Conservation (phyloP, 2,113 vertebrate species). For the Motacilla tschutschensis region DNA sequence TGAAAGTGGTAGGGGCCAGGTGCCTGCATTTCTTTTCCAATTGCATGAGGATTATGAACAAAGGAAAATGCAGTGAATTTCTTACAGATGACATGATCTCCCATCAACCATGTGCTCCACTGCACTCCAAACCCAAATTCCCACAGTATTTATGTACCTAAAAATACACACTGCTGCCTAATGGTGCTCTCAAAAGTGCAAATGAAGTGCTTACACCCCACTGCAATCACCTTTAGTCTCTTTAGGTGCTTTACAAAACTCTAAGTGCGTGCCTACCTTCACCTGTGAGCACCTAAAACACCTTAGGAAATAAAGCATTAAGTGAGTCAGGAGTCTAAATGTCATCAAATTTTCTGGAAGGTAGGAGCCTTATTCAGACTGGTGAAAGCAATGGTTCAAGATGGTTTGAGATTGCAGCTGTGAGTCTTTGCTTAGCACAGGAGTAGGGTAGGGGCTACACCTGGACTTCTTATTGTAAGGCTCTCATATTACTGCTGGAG, state of each 20-base stretch:
- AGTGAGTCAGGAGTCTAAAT: neutral
- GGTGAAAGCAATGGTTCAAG: neutral
- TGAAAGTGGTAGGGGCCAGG: neutral
- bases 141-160: neutral
- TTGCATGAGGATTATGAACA: neutral
- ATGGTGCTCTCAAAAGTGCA: neutral
- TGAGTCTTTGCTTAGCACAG: neutral
- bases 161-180: neutral
- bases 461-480: neutral
- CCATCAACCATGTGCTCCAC: neutral
- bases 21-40: neutral
- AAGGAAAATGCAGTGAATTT: neutral
- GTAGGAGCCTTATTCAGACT: neutral
- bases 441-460: neutral
- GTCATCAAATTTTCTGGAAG: accelerated
- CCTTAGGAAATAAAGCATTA: neutral
- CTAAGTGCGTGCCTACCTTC: neutral
- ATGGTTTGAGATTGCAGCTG: neutral
- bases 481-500: neutral
- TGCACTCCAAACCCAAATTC: neutral
- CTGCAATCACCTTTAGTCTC: neutral
- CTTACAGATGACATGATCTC: neutral
- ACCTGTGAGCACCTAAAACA: neutral
- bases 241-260: neutral
- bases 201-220: neutral